Conservation (phyloP, 2,797 vertebrate species). For the Miichthys miiuy region DNA sequence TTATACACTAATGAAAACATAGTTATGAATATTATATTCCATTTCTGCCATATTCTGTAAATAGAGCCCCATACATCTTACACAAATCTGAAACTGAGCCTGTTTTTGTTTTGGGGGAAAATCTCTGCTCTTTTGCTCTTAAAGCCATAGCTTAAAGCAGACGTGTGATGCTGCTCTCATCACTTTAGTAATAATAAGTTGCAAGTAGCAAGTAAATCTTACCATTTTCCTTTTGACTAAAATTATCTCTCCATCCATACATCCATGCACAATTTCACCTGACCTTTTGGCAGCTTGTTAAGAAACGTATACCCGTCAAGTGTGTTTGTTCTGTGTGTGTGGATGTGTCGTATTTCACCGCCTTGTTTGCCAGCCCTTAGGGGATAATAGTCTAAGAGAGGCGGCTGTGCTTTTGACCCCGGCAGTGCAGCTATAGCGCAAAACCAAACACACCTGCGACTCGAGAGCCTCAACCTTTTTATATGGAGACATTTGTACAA, state of each 20-base stretch:
- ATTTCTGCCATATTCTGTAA: too few relatives aligned
- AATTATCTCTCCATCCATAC: background rate
- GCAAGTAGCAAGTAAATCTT: background rate
- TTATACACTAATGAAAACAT: too few relatives aligned
- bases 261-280: background rate
- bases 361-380: conserved; percentile 65
- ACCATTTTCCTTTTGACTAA: background rate
- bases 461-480: too few relatives aligned
- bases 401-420: conserved; percentile 76
- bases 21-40: too few relatives aligned
- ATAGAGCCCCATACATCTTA: too few relatives aligned
- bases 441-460: conserved; percentile 83
- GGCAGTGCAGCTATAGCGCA: conserved; percentile 43
- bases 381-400: conserved; percentile 68
- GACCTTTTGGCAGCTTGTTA: conserved; percentile 52
- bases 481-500: conserved; percentile 50
- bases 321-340: conserved; percentile 66
- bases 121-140: too few relatives aligned
- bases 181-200: background rate
- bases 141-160: too few relatives aligned
- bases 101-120: too few relatives aligned
- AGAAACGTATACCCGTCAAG: conserved; percentile 41
- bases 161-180: background rate
- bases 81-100: too few relatives aligned
- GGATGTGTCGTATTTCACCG: conserved; percentile 63